These are phyloP conservation scores for Danio albolineatus DNA, from an alignment of 2,797 vertebrate genomes.

Conservation along the genomic window DNA sequence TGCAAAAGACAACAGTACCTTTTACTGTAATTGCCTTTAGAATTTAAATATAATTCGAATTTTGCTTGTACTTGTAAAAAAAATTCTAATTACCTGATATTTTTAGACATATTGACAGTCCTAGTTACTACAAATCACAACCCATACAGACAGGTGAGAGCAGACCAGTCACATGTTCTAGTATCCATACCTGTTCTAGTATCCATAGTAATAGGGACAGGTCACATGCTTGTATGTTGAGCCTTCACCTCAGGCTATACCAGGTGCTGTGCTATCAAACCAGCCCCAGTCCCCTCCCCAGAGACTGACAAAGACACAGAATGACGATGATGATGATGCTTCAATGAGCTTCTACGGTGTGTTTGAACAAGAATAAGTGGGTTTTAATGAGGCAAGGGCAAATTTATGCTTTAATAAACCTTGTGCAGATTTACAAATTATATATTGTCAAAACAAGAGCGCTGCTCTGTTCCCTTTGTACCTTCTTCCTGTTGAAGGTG, in stretches of 20 bases:
- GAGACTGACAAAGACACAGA: not conserved
- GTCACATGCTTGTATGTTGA: constrained; percentile 32
- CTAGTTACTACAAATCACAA: constrained; percentile 1
- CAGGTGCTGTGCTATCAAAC: constrained; percentile 55
- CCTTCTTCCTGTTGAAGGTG: constrained; percentile 25
- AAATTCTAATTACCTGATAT: too few species aligned
- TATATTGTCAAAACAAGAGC: constrained; percentile 6
- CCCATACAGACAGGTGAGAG: constrained; percentile 26
- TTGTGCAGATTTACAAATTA: constrained; percentile 7
- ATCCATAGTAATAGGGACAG: constrained; percentile 44
- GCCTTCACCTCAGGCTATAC: constrained; percentile 52
- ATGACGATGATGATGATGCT: not conserved
- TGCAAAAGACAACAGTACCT: too few species aligned
- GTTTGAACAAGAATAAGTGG: constrained; percentile 24
- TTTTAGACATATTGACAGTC: too few species aligned
- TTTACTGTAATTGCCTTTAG: too few species aligned
- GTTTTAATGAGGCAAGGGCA: constrained; percentile 21
- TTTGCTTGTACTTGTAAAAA: too few species aligned
- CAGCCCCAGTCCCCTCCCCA: not conserved
- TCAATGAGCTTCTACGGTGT: constrained; percentile 24
- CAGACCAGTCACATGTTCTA: constrained; percentile 22
- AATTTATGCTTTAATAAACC: constrained; percentile 14
- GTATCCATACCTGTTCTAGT: constrained; percentile 40
- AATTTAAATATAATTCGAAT: too few species aligned
- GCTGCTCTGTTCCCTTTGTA: constrained; percentile 5